phyloP scores from a whole-genome alignment of 2,888 invertebrate genomes.

The Spicauda simplicius region DNA sequence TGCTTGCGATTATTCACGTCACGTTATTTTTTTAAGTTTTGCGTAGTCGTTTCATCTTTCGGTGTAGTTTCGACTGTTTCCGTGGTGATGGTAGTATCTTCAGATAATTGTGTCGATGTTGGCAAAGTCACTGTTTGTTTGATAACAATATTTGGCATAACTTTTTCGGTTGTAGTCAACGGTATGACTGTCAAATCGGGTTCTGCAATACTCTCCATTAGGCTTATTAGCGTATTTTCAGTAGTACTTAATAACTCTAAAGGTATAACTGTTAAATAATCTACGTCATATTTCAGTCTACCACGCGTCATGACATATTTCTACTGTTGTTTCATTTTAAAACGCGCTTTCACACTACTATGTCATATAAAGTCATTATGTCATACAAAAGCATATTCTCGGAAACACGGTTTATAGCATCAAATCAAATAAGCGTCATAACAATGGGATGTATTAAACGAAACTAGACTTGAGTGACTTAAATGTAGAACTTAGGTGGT shows the following conservation, averaged over 20 bases:
- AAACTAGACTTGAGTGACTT: no score
- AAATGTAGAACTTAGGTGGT: no score
- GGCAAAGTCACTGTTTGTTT: constrained; percentile 64
- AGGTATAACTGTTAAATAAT: constrained; percentile 72
- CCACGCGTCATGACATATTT: no score
- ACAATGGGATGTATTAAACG: no score
- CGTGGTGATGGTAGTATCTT: constrained; percentile 49
- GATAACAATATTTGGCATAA: constrained; percentile 53
- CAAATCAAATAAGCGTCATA: no score
- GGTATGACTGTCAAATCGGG: constrained; percentile 74
- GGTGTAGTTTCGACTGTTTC: constrained; percentile 47
- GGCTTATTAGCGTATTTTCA: constrained; percentile 58
- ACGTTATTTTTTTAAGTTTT: constrained; percentile 40
- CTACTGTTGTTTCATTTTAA: no score
- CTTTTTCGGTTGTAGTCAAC: constrained; percentile 60
- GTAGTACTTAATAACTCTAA: constrained; percentile 76
- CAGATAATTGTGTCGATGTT: constrained; percentile 55
- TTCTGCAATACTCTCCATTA: constrained; percentile 67
- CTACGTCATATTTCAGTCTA: no score
- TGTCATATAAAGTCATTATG: no score
- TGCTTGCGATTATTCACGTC: no score
- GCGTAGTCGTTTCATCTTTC: constrained; percentile 34
- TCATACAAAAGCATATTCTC: no score
- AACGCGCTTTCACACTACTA: no score
- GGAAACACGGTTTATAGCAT: no score